phyloP scores from a whole-genome alignment of 2,888 invertebrate species.

The Leuctra nigra region DNA sequence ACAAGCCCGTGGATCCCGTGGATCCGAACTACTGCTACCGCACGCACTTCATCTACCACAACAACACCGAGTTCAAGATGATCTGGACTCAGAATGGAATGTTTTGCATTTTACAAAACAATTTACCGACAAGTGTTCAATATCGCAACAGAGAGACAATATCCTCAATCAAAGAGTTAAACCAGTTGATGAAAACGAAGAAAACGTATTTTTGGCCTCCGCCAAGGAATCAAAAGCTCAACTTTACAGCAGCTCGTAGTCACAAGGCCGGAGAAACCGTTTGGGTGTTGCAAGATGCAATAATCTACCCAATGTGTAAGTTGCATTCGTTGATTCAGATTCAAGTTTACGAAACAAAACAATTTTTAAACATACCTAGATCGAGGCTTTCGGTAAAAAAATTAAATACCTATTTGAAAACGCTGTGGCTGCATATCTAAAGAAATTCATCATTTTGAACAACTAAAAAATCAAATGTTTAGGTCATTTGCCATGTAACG shows the following conservation, averaged over 20 bases:
- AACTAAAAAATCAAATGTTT: too few species aligned
- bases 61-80: conserved; percentile 42
- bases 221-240: not conserved
- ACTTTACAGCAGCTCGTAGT: not conserved
- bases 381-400: too few species aligned
- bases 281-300: conserved; percentile 21
- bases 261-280: conserved; percentile 14
- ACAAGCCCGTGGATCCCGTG: conserved; percentile 28
- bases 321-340: too few species aligned
- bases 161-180: conserved; percentile 19
- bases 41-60: conserved; percentile 46
- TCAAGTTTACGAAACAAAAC: too few species aligned
- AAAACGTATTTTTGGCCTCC: conserved; percentile 18
- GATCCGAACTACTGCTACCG: conserved; percentile 46
- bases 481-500: too few species aligned
- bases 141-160: conserved; percentile 34
- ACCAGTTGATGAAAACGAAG: conserved; percentile 6
- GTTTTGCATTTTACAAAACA: conserved; percentile 54
- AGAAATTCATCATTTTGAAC: too few species aligned
- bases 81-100: conserved; percentile 43
- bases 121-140: conserved; percentile 43
- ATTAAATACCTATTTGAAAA: too few species aligned
- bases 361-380: too few species aligned
- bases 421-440: too few species aligned
- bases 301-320: conserved; percentile 23